Base-by-base conservation (phyloP, 1,140 invertebrate genomes). In the Bicyclus anynana region DNA sequence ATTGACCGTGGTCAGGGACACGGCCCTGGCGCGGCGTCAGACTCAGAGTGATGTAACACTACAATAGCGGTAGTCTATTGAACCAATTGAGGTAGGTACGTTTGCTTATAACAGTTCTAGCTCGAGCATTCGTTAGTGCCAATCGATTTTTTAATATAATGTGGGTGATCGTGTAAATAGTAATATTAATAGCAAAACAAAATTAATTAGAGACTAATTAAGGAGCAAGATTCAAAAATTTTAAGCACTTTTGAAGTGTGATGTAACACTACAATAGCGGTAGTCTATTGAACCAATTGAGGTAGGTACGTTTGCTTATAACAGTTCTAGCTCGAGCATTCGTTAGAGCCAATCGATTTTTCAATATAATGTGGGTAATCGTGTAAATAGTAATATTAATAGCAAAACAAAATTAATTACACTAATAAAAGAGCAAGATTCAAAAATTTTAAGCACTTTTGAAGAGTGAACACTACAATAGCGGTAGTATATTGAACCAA, bases 1-100 rank as follows among this genome's bases (percentile, higher is more conserved):
- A 77, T 86, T 86, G 83, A 80, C 83, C 83, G 81, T 84, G 83
- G 83, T 86, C 83, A 84, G 73, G 83, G 80, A 77, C 80, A 47
- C 64, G 69, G 56, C 75, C 77, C 62, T 80, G 81, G 74, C 59
- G 57, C 59, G 65, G 62, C 60, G 52, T 53, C 59, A 55, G 56
- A 63, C 59, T 59, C 65, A 62, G n/a, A n/a, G 59, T 79, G 72
- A 77, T 76, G 77, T 78, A 77, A 80, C 51, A 62, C 42, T 47
- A 55, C 55, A 63, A 63, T 62, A 63, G 60, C 60, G 60, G 62
- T 56, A 56, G 52, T 54, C 51, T 59, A 63, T 60, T 61, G 38
- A 57, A 55, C 53, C 48, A 55, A 58, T 70, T 70, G 63, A 67
- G 62, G 63, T 69, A 67, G 60, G 61, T 20, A 20, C 18, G 20